Base-by-base conservation (phyloP, 2,797 vertebrate genomes). In the Smutsia gigantea region DNA sequence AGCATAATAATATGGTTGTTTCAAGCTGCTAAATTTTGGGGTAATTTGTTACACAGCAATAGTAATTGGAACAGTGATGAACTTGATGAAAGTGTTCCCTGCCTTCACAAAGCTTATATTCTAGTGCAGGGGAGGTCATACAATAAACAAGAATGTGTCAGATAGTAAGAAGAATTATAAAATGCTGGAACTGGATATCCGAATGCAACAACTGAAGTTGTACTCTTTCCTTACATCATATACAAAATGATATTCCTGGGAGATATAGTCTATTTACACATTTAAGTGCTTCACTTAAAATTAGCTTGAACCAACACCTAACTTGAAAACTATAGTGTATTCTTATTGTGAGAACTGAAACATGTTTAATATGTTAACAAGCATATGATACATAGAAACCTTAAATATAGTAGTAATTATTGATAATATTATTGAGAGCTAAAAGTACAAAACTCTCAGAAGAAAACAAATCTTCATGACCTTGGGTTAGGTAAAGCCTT, bases 381-480 rank as follows among this genome's bases (percentile, higher is more conserved):
- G 51, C 77, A 95, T 29, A 51, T 57, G 49, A 69, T 49, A 64
- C 14, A 2, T 49, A 81, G 14, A 94, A 94, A 90, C 66, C 13
- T 79, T 87, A 55, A 89, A 92, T 71, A 72, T n/a, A 90, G 29
- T 84, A 42, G 84, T 69, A 84, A 89, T 88, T 89, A 86, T 31
- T 81, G 31, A 72, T 75, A 3, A 46, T 46, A 46, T 46, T 46
- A 46, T 46, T 69, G 89, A 95, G 23, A 63, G 27, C 17, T 83
- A 94, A 77, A 94, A 71, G 55, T 87, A 75, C 9, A 82, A 61
- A 94, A 77, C 17, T 74, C 64, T 94, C 53, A 82, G 13, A 69
- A 69, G 27, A 95, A 94, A 95, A 79, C 64, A 89, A 74, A 90
- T 90, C 55, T 90, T 94, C 37, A 78, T n/a, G 42, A 68, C 25